These are phyloP conservation scores for Drosophila austrosaltans DNA, from an alignment of 2,888 invertebrate genomes.

Conservation along the genomic window DNA sequence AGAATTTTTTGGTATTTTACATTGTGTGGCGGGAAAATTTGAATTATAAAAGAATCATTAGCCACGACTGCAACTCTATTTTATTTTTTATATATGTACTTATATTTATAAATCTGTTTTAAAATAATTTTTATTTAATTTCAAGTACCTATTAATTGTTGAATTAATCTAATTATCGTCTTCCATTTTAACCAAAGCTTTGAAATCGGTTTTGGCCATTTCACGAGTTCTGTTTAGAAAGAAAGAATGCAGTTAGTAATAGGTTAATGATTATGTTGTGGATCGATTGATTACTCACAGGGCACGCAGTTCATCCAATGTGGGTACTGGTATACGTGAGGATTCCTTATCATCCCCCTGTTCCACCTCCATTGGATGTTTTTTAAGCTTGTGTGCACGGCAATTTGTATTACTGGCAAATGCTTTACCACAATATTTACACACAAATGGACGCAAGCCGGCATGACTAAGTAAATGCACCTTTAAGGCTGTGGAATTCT, in stretches of 20 bases:
- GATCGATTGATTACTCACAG: conserved; percentile 63
- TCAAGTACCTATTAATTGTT: too few relatives aligned
- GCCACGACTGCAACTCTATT: too few relatives aligned
- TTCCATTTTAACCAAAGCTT: conserved; percentile 8
- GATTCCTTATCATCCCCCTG: conserved; percentile 48
- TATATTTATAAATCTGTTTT: too few relatives aligned
- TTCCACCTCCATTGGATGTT: conserved; percentile 71
- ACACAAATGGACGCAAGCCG: conserved; percentile 81
- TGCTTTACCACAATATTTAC: conserved; percentile 81
- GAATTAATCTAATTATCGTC: not conserved
- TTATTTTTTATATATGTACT: too few relatives aligned
- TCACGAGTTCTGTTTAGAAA: conserved; percentile 32
- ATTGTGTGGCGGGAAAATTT: too few relatives aligned
- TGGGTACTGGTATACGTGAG: conserved; percentile 79
- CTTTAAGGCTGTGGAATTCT: conserved; percentile 82
- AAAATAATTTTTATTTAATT: too few relatives aligned
- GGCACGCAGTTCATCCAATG: conserved; percentile 80
- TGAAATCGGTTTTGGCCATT: conserved; percentile 33
- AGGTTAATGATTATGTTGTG: not conserved
- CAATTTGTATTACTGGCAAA: conserved; percentile 83
- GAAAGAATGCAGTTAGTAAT: not conserved
- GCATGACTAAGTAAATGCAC: conserved; percentile 82
- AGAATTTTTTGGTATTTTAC: not conserved
- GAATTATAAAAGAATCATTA: too few relatives aligned
- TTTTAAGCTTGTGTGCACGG: conserved; percentile 81